Percentiles rank a stretch among this genome's conserved stretches.
phyloP scores from a whole-genome alignment of 2,113 vertebrate species.

The Pseudolaguvia tuberculata region DNA sequence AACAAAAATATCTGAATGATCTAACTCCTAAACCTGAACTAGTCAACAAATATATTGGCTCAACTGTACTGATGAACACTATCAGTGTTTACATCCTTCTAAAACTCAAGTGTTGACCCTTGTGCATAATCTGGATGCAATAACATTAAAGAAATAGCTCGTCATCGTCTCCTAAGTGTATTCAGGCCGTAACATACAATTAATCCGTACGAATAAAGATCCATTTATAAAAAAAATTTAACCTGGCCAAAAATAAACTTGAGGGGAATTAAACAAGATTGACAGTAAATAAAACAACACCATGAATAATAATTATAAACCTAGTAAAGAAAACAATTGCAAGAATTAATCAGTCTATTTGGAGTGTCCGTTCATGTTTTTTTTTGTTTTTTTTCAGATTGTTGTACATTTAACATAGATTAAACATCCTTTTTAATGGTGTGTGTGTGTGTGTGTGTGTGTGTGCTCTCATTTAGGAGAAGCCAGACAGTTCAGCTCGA shows the following conservation, averaged over 20 bases:
- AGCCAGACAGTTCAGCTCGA: constrained; percentile 21
- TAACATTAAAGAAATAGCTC: constrained; percentile 2
- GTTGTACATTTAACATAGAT: constrained; percentile 31
- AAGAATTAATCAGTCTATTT: constrained; percentile 55
- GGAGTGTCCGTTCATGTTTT: constrained; percentile 30
- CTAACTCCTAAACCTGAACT: not conserved
- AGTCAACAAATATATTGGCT: not conserved
- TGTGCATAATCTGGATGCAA: constrained; percentile 6
- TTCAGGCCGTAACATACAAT: constrained; percentile 23
- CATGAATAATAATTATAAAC: constrained; percentile 51
- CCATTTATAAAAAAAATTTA: constrained; percentile 30
- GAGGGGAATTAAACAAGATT: constrained; percentile 63
- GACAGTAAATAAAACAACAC: constrained; percentile 45
- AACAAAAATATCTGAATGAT: not conserved
- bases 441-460: constrained; percentile 4
- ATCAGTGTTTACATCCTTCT: not conserved
- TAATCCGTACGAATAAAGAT: not conserved
- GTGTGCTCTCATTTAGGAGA: constrained; percentile 41
- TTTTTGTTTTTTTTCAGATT: constrained; percentile 32
- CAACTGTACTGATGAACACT: not conserved
- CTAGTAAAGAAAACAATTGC: constrained; percentile 39
- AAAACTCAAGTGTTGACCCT: not conserved
- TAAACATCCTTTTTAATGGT: constrained; percentile 23
- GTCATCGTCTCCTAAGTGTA: constrained; percentile 10
- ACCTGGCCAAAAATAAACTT: constrained; percentile 8